Conservation (phyloP, 2,113 vertebrate genomes). For the Phrynosoma platyrhinos region DNA sequence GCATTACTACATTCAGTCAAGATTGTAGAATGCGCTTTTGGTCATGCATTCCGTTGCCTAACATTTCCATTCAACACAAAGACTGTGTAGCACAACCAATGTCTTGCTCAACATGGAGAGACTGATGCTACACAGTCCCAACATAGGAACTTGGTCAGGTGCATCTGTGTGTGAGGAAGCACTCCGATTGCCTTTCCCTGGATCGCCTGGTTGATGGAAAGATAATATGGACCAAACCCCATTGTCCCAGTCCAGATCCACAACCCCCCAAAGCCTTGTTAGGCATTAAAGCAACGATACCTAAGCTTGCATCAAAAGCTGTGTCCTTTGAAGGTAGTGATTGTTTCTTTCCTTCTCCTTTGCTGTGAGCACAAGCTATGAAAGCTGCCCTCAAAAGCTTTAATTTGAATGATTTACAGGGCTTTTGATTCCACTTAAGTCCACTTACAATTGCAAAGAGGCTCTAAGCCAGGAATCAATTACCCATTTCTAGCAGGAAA, state of each 20-base stretch:
- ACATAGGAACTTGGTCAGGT: too few species aligned
- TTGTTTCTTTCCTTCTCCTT: not conserved
- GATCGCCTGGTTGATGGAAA: not conserved
- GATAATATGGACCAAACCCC: not conserved
- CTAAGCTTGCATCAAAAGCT: not conserved
- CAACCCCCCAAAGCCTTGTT: too few species aligned
- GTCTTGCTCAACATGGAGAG: too few species aligned
- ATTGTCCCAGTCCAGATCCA: not conserved
- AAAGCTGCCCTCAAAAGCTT: constrained; percentile 50
- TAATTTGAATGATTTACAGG: constrained; percentile 68
- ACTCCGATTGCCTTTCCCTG: not conserved
- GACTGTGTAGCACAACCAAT: too few species aligned
- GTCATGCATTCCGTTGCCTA: too few species aligned
- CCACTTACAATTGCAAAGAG: constrained; percentile 52
- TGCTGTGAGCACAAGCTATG: constrained; percentile 26
- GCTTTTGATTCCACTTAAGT: constrained; percentile 55
- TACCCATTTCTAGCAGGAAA: accelerated
- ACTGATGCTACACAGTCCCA: too few species aligned
- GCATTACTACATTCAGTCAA: too few species aligned
- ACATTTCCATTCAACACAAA: too few species aligned
- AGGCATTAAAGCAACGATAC: not conserved
- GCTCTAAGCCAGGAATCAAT: constrained; percentile 59
- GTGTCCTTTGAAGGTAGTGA: not conserved
- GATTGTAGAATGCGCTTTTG: too few species aligned
- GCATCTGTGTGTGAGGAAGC: too few species aligned